Evolutionary conservation across 2,888 invertebrate genomes (phyloP), one percentile per base, ranked within the genome.

Genomic region (Macrosoma leucophasiata): DNA sequence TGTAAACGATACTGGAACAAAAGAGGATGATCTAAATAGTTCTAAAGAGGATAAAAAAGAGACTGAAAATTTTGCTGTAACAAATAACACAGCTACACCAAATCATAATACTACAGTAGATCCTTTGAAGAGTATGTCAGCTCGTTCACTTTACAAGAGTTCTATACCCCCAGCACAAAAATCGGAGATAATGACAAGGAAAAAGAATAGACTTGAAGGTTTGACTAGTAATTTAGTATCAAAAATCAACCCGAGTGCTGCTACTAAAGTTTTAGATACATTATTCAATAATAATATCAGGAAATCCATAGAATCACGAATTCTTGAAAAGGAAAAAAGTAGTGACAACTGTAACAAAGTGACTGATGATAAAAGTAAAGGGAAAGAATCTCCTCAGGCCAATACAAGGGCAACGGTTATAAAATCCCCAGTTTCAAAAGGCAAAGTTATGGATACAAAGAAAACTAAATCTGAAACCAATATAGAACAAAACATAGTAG

Each of bases 191-290:
- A 87, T 87, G 70, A 87, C 87, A 1, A 74, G 88, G 15, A 89
- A 90, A 58, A 89, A 89, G 48, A 88, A 88, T 48, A 84, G 89
- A 49, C 64, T 89, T 9, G 89, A 89, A 63, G 88, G 88, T 15
- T 62, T 87, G 36, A 86, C 87, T 5, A 86, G 86, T 39, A 87
- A 85, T 62, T 67, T 88, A 33, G 88, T 87, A 9, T 86, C 88
- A 13, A 88, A 88, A 75, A 88, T 88, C 41, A 85, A 78, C 62
- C 86, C 75, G 25, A 82, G 81, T 58, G 78, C 84, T 43, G 81
- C 85, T 29, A 82, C 85, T 3, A 85, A 86, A 66, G 82, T 84
- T 29, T 60, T 85, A 45, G 86, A 86, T 50, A 84, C 84, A 13
- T 61, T 85, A 19, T 59, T 84, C 29, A 82, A 81, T 50, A 85